Evolutionary conservation across 2,888 invertebrate species (phyloP).

Genomic region (Dynastes grantii): DNA sequence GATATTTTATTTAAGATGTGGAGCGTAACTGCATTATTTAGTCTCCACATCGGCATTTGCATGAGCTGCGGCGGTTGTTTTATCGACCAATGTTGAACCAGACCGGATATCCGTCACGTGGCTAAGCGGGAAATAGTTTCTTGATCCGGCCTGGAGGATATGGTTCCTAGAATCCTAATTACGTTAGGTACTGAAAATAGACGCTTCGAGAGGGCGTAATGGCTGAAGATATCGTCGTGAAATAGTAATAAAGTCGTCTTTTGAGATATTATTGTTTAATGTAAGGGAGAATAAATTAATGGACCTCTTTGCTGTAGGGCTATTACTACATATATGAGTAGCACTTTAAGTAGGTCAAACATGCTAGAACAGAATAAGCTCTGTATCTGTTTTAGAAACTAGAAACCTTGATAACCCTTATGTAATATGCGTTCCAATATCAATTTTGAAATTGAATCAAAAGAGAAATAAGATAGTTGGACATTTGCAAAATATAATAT

Average conservation of each 20-base stretch:
- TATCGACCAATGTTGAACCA: slow-evolving; percentile 53
- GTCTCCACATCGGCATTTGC: slow-evolving; percentile 30
- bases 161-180: slow-evolving; percentile 24
- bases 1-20: slow-evolving; percentile 21
- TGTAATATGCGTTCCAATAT: too few species aligned
- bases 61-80: slow-evolving; percentile 46
- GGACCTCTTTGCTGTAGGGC: too few species aligned
- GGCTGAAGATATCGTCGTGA: neutral
- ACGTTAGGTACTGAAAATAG: neutral
- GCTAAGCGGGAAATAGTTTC: slow-evolving; percentile 46
- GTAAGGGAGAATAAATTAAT: too few species aligned
- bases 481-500: too few species aligned
- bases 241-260: neutral
- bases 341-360: too few species aligned
- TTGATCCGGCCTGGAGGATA: slow-evolving; percentile 37
- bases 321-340: too few species aligned
- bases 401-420: too few species aligned
- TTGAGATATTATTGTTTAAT: too few species aligned
- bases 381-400: too few species aligned
- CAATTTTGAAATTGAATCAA: too few species aligned
- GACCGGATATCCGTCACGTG: slow-evolving; percentile 54
- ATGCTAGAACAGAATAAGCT: too few species aligned
- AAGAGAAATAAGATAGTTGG: too few species aligned
- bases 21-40: slow-evolving; percentile 28
- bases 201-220: neutral